A percentile compares a stretch with the other conserved stretches of the same genome.
Evolutionary conservation across 1,140 invertebrate genomes (phyloP).

Genomic region (Brevipalpus yothersi): DNA sequence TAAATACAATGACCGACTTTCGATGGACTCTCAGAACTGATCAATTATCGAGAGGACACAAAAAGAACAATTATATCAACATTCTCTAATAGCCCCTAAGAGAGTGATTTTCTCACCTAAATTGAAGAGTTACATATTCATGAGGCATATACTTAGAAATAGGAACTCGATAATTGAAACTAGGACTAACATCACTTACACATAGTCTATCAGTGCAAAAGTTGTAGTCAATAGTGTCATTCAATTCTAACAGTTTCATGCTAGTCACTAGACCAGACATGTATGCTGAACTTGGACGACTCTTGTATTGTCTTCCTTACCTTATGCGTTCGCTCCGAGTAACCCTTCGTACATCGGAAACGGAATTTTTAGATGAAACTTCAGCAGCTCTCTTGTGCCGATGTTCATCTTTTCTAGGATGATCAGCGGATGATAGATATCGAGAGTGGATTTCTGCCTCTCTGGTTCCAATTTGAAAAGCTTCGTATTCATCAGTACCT

Average conservation of each 20-base stretch:
- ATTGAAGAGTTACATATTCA: slow-evolving; percentile 14
- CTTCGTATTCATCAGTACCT: no score
- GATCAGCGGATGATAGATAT: no score
- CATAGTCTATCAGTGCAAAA: slow-evolving; percentile 12
- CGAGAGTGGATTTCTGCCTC: no score
- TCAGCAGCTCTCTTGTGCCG: no score
- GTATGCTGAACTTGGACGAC: no score
- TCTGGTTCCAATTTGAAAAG: no score
- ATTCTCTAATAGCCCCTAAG: not conserved
- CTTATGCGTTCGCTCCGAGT: no score
- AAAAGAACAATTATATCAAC: not conserved
- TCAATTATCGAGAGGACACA: not conserved
- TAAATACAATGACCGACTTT: slow-evolving; percentile 12
- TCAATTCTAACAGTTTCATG: slow-evolving; percentile 11
- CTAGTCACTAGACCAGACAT: no score
- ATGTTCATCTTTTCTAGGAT: no score
- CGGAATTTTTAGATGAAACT: no score
- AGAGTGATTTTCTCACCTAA: slow-evolving; percentile 4
- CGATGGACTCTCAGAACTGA: slow-evolving; percentile 9
- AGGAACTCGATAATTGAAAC: slow-evolving; percentile 11
- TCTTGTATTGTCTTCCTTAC: no score
- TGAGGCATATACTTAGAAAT: slow-evolving; percentile 12
- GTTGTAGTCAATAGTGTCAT: slow-evolving; percentile 11
- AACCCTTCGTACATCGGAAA: no score
- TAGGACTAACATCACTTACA: slow-evolving; percentile 8